phyloP scores from a whole-genome alignment of 2,113 vertebrate genomes.

The Cairina moschata region DNA sequence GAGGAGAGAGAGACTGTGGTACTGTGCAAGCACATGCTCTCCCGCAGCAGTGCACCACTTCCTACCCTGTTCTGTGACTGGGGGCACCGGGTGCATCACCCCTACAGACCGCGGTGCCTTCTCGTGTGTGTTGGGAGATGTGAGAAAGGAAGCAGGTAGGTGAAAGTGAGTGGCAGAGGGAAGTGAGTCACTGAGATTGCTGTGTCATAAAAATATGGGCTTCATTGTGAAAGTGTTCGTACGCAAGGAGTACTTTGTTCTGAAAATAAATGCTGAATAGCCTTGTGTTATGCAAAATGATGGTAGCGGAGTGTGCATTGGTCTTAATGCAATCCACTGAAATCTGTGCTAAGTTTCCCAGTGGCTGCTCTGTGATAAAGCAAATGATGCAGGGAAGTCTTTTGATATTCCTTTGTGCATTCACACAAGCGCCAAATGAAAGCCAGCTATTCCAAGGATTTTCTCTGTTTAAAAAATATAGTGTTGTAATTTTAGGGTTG shows the following conservation, averaged over 20 bases:
- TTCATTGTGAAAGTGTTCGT: neutral
- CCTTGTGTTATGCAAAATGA: neutral
- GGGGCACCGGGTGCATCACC: neutral
- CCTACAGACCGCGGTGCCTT: neutral
- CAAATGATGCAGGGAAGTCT: neutral
- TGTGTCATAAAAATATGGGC: neutral
- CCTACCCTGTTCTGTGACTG: neutral
- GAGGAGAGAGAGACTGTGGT: neutral
- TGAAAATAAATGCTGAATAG: neutral
- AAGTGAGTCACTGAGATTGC: neutral
- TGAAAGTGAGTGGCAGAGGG: neutral
- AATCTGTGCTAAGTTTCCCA: conserved; percentile 12
- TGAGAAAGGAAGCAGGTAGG: neutral
- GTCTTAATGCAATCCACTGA: neutral
- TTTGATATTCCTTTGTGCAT: neutral
- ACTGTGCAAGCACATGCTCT: neutral
- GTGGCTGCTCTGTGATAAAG: neutral
- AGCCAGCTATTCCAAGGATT: neutral
- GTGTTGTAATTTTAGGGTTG: neutral
- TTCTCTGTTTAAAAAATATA: neutral
- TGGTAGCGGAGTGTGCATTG: neutral
- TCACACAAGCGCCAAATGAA: neutral
- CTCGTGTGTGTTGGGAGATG: neutral
- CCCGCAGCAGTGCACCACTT: neutral
- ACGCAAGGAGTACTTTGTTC: neutral